A percentile compares a stretch with the other conserved stretches of the same genome.
These are phyloP conservation scores for Sturnus vulgaris DNA, from an alignment of 2,113 vertebrate genomes.

Conservation along the genomic window DNA sequence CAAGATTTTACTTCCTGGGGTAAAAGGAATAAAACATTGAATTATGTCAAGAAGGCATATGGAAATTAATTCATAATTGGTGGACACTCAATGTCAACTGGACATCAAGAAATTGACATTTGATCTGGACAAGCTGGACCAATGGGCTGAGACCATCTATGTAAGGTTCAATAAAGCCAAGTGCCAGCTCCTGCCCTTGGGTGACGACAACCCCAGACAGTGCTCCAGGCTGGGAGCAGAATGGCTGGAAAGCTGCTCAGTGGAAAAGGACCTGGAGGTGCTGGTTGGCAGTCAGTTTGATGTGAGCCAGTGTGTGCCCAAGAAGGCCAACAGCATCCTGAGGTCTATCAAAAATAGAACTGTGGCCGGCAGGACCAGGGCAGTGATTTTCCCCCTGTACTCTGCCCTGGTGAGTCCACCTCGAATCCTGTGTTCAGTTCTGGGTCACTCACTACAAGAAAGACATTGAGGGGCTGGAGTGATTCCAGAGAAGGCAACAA, in stretches of 20 bases:
- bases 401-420: neutral
- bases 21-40: neutral
- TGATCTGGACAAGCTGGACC: fast-evolving
- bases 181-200: neutral
- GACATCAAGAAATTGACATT: neutral
- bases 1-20: neutral
- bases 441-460: neutral
- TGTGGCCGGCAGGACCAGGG: no score
- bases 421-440: neutral
- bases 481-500: neutral
- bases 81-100: neutral
- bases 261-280: neutral
- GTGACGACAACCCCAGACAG: neutral
- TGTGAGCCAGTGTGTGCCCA: neutral
- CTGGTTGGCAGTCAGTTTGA: fast-evolving
- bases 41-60: neutral
- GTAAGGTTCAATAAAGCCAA: neutral
- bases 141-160: fast-evolving
- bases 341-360: neutral
- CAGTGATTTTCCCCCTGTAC: neutral
- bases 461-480: neutral
- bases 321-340: neutral
- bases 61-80: neutral
- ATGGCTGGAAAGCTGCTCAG: neutral
- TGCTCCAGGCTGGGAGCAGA: neutral